Base-by-base conservation (phyloP, 1,140 invertebrate species). In the Maconellicoccus hirsutus region DNA sequence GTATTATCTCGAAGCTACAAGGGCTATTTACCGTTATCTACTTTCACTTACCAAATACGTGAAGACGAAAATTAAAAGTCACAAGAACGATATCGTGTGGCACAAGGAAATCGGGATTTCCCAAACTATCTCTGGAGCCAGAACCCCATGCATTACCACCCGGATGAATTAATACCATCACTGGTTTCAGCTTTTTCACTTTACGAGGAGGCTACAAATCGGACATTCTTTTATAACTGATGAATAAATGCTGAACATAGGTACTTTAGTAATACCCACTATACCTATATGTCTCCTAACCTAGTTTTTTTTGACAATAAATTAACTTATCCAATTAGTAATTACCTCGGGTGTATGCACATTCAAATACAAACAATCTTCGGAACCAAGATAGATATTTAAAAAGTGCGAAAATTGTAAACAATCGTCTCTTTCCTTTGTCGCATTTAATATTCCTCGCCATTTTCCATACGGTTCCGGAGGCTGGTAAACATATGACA, bases 331-430 rank as follows among this genome's bases (percentile, higher is more conserved):
- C n/a, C 8, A 42, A 42, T 42, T 10, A 10, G n/a, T n/a, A n/a
- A n/a, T 14, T 66, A 74, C 70, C 69, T 72, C 59, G 10, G 74
- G 73, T 0, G 70, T 42, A 59, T 73, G 73, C 25, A 75, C 59
- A 61, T 75, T 75, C 33, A 75, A 39, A 59, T 72, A 74, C 42
- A 75, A 71, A 33, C 74, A 75, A 70, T 75, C 74, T 71, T 75
- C 74, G 38, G 61, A 71, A 26, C 74, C 73, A 38, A 59, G 1
- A 61, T 70, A 10, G 3, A 19, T 14, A 14, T 23, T 8, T 10
- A 16, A 8, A 26, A 25, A 66, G 25, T 25, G 25, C 2, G 61
- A 66, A 66, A 6, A 66, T 23, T 66, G 61, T 66, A 66, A 23
- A 22, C 61, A 66, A 26, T 66, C 61, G 10, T 22, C 19, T 66